Conservation (phyloP, 1,140 invertebrate species). For the Thaumatotibia leucotreta region DNA sequence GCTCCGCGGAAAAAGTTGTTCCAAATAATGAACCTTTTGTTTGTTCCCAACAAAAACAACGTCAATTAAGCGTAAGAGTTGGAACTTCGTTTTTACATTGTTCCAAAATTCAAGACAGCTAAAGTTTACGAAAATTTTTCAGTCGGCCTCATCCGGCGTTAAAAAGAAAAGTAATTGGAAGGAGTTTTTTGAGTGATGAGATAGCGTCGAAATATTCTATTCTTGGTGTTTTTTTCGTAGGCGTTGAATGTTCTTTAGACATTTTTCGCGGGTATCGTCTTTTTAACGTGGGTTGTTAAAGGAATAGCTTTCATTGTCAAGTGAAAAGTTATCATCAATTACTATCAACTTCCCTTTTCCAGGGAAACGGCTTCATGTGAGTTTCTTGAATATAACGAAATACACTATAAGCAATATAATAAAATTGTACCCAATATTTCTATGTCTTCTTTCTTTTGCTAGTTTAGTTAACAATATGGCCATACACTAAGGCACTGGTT, state of each 20-base stretch:
- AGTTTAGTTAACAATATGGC: no score
- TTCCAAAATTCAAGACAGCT: neutral
- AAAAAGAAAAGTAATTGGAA: conserved; percentile 10
- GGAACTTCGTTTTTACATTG: conserved; percentile 4
- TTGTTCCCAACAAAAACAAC: conserved; percentile 11
- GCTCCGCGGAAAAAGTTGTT: conserved; percentile 7
- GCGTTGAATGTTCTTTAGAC: neutral
- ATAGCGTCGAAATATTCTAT: neutral
- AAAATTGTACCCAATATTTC: no score
- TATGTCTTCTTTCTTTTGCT: no score
- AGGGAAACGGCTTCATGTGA: no score
- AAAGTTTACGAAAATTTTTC: neutral
- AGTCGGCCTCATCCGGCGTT: neutral
- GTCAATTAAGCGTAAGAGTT: conserved; percentile 12
- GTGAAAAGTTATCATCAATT: neutral
- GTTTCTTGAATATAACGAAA: no score
- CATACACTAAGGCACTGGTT: no score
- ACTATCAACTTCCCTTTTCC: neutral
- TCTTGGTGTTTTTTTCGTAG: neutral
- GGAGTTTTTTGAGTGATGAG: conserved; percentile 6
- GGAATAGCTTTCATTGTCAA: neutral
- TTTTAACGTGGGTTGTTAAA: neutral
- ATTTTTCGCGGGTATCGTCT: neutral
- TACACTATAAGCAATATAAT: no score
- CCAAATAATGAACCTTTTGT: conserved; percentile 12